Evolutionary conservation across 2,797 vertebrate species (phyloP).

Genomic region (Sebastes oblongus): DNA sequence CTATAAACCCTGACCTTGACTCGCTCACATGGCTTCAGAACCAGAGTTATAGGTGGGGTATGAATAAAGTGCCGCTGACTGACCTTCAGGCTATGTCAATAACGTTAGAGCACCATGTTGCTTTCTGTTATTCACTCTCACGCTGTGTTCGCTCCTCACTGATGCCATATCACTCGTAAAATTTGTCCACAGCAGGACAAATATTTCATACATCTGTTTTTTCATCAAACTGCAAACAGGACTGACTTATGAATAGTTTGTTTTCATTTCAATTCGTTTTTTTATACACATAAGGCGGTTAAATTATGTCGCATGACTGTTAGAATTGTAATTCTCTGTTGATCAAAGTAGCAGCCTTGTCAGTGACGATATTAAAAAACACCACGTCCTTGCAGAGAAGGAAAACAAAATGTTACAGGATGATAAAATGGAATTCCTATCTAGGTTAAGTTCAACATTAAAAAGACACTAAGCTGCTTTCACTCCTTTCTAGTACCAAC

Average conservation of each 20-base stretch:
- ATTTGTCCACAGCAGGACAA: constrained; percentile 19
- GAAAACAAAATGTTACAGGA: constrained; percentile 20
- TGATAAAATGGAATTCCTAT: constrained; percentile 49
- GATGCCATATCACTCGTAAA: constrained; percentile 14
- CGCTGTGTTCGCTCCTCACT: constrained; percentile 19
- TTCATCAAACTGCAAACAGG: neutral
- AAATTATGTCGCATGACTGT: neutral
- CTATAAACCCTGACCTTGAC: constrained; percentile 16
- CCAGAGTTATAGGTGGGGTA: constrained; percentile 19
- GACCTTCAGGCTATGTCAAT: constrained; percentile 61
- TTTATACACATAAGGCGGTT: neutral
- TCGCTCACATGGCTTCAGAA: constrained; percentile 14
- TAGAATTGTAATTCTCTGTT: neutral
- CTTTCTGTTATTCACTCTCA: constrained; percentile 56
- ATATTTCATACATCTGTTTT: constrained; percentile 11
- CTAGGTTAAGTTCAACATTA: constrained; percentile 26
- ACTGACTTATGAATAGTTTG: neutral
- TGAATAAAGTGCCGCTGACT: constrained; percentile 39
- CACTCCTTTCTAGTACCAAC: neutral
- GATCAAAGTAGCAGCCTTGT: constrained; percentile 17
- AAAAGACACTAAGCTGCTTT: neutral
- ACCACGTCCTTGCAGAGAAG: constrained; percentile 33
- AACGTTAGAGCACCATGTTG: constrained; percentile 45
- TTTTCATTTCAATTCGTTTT: neutral
- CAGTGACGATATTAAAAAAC: constrained; percentile 26